Percentiles rank a stretch among this genome's conserved stretches.
phyloP scores from a whole-genome alignment of 64 coral and sea anemone species.

The Montipora capricornis region DNA sequence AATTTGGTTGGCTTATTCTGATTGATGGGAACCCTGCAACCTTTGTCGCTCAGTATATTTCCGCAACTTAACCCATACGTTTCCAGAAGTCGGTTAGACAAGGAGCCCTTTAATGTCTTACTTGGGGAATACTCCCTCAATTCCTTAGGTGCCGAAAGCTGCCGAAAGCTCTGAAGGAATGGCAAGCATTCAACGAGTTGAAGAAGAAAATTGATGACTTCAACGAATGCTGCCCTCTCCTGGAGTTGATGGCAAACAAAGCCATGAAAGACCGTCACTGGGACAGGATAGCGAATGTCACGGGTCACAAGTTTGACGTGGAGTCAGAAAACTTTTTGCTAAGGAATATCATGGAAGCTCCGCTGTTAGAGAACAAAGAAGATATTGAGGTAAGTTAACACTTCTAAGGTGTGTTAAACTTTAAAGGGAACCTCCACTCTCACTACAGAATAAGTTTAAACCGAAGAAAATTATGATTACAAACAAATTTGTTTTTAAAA shows the following conservation, averaged over 20 bases:
- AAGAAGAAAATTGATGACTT: slow-evolving; percentile 96
- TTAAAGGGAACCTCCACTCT: not conserved
- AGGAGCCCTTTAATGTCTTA: no score
- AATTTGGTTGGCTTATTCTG: no score
- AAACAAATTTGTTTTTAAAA: no score
- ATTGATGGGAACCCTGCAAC: no score
- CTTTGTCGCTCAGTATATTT: no score
- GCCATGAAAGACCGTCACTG: slow-evolving; percentile 95
- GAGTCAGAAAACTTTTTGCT: slow-evolving; percentile 91
- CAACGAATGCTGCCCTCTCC: slow-evolving; percentile 87
- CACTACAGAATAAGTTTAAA: no score
- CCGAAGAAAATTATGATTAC: no score
- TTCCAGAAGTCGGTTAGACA: no score
- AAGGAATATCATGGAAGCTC: slow-evolving; percentile 95
- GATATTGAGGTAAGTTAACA: slow-evolving; percentile 84
- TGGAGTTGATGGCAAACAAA: slow-evolving; percentile 93
- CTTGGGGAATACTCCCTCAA: not conserved
- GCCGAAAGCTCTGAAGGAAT: slow-evolving; percentile 92
- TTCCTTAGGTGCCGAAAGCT: slow-evolving; percentile 87
- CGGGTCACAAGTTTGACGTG: slow-evolving; percentile 87
- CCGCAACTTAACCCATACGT: no score
- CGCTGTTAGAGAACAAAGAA: slow-evolving; percentile 84
- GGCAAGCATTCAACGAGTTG: slow-evolving; percentile 92
- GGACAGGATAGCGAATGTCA: slow-evolving; percentile 79
- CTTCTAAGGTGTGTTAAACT: not conserved